phyloP scores from a whole-genome alignment of 2,888 invertebrate species.

The Cenopis cana region DNA sequence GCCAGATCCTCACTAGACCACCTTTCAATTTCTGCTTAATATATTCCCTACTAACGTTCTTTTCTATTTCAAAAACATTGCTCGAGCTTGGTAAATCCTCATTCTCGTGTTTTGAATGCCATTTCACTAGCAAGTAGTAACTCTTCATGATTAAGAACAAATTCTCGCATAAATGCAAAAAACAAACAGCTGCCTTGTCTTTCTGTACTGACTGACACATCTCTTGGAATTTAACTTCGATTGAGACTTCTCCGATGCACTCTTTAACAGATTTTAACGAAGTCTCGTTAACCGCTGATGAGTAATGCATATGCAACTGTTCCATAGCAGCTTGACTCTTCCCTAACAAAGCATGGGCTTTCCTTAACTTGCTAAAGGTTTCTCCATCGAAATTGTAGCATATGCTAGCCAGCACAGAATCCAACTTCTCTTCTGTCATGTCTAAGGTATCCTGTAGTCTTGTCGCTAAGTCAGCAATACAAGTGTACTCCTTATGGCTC shows the following conservation, averaged over 20 bases:
- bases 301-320: slow-evolving; percentile 97
- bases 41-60: slow-evolving; percentile 89
- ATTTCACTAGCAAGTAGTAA: slow-evolving; percentile 90
- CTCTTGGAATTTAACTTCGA: slow-evolving; percentile 89
- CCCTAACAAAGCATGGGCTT: slow-evolving; percentile 94
- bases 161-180: slow-evolving; percentile 94
- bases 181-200: slow-evolving; percentile 85
- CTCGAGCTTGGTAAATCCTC: slow-evolving; percentile 58
- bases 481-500: slow-evolving; percentile 94
- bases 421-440: slow-evolving; percentile 95
- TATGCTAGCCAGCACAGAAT: slow-evolving; percentile 92
- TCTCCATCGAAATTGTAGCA: slow-evolving; percentile 90
- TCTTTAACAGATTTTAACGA: slow-evolving; percentile 87
- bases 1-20: slow-evolving; percentile 95
- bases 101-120: slow-evolving; percentile 87
- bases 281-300: slow-evolving; percentile 94
- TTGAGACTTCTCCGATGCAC: slow-evolving; percentile 66
- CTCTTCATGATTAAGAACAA: slow-evolving; percentile 93
- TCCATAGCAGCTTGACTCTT: slow-evolving; percentile 97
- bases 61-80: slow-evolving; percentile 85
- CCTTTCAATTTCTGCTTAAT: slow-evolving; percentile 95
- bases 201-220: slow-evolving; percentile 87
- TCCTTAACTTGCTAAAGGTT: slow-evolving; percentile 93
- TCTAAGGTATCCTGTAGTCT: slow-evolving; percentile 96
- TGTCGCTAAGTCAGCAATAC: slow-evolving; percentile 93